Base-by-base conservation (phyloP, 2,888 invertebrate species). In the Oscheius sp. region DNA sequence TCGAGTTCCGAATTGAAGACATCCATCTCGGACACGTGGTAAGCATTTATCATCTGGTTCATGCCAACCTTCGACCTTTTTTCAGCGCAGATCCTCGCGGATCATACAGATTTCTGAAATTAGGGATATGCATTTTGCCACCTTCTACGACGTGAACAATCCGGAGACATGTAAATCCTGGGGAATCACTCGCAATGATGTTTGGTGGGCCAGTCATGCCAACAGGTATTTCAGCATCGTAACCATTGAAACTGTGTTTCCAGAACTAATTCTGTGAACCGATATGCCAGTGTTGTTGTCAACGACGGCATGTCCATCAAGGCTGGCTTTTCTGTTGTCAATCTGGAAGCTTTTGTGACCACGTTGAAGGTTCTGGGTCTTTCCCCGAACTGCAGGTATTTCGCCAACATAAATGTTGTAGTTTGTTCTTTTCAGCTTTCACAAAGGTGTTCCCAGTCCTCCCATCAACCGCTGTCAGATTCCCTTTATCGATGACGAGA, bases 161-260 rank as follows among this genome's bases (percentile, higher is more conserved):
- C 29, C 55, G 5, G 65, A 73, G 7, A n/a, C 72, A 0, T 72
- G 73, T 66, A 81, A 81, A 53, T 62, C 63, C 21, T 81, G 81
- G 81, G 81, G 81, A 29, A 75, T 79, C 62, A 74, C 76, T 10
- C 48, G 70, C 7, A 81, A 81, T 50, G 74, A 79, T 59, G 76
- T 81, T 11, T 81, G 81, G 81, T 81, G 81, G 81, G 78, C 79
- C 2, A 81, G 81, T 51, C 81, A 81, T 51, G 50, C 74, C 21
- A 79, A 78, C 58, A 65, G 80, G 80, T 80, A 53, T 29, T 2
- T 9, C 21, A 21, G 21, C 21, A 21, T 21, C 21, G 21, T 21
- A 21, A 21, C 21, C 21, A 21, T 21, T 21, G 21, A 21, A 21
- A 21, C 21, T 21, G 21, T 21, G n/a, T 63, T 48, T 48, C n/a